Evolutionary conservation across 2,113 vertebrate genomes (phyloP).

Genomic region (Electrona antarctica): DNA sequence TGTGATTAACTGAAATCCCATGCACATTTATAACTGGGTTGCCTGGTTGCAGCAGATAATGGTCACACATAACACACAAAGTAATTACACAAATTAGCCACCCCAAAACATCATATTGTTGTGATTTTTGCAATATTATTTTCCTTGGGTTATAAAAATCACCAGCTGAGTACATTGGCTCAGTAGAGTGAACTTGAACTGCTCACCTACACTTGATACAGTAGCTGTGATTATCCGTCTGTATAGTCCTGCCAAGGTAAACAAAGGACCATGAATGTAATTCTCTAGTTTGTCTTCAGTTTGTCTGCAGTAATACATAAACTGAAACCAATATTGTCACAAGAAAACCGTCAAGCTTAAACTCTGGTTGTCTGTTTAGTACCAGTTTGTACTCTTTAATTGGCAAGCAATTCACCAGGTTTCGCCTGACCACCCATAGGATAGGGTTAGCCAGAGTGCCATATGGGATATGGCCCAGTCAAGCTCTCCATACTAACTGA

Average conservation of each 20-base stretch:
- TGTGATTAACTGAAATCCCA: no score
- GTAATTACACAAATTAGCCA: no score
- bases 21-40: no score
- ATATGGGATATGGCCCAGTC: conserved; percentile 32
- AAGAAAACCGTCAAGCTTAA: neutral
- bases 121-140: neutral
- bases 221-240: conserved; percentile 17
- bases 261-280: conserved; percentile 11
- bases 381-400: conserved; percentile 1
- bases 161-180: neutral
- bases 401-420: neutral
- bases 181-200: conserved; percentile 43
- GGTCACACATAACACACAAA: no score
- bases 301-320: neutral
- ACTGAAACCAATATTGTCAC: neutral
- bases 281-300: neutral
- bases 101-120: no score
- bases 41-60: no score
- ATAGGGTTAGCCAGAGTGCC: conserved; percentile 52
- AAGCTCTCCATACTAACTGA: conserved; percentile 41
- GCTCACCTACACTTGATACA: conserved; percentile 46
- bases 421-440: conserved; percentile 12
- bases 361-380: neutral
- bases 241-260: conserved; percentile 44
- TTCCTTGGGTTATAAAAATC: neutral